Percentiles rank a stretch among this genome's conserved stretches.
Conservation (phyloP, 1,140 invertebrate genomes). For the Harpegnathos saltator region DNA sequence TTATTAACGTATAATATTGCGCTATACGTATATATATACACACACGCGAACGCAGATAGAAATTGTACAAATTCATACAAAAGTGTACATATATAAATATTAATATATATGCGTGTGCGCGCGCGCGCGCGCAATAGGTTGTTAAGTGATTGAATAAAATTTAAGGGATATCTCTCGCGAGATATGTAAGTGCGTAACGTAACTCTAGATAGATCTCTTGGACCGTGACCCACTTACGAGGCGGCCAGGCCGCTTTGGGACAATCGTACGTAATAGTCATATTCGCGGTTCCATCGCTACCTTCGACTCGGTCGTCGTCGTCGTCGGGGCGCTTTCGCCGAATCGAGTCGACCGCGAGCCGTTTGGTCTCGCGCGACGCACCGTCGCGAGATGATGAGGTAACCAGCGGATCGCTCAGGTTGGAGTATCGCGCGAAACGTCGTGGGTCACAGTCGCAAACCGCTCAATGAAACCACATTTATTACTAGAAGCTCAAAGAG, state of each 20-base stretch:
- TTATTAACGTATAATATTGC: slow-evolving; percentile 24
- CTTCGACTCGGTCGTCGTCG: not conserved
- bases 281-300: not conserved
- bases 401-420: too few relatives aligned
- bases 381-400: too few relatives aligned
- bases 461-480: slow-evolving; percentile 74
- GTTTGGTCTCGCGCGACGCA: too few relatives aligned
- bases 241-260: too few relatives aligned
- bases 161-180: slow-evolving; percentile 25
- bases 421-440: not conserved
- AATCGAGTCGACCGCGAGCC: too few relatives aligned
- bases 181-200: not conserved
- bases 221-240: slow-evolving; percentile 23
- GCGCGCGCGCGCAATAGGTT: slow-evolving; percentile 21
- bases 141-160: slow-evolving; percentile 43
- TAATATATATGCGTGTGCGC: too few relatives aligned
- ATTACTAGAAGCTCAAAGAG: slow-evolving; percentile 73
- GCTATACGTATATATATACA: not conserved
- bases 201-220: slow-evolving; percentile 48
- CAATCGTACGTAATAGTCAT: too few relatives aligned
- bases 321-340: too few relatives aligned
- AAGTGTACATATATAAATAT: slow-evolving; percentile 3
- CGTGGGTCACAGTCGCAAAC: slow-evolving; percentile 71
- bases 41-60: not conserved
- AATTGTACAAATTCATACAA: slow-evolving; percentile 48